phyloP scores from a whole-genome alignment of 2,797 vertebrate genomes.

The Todus mexicanus region DNA sequence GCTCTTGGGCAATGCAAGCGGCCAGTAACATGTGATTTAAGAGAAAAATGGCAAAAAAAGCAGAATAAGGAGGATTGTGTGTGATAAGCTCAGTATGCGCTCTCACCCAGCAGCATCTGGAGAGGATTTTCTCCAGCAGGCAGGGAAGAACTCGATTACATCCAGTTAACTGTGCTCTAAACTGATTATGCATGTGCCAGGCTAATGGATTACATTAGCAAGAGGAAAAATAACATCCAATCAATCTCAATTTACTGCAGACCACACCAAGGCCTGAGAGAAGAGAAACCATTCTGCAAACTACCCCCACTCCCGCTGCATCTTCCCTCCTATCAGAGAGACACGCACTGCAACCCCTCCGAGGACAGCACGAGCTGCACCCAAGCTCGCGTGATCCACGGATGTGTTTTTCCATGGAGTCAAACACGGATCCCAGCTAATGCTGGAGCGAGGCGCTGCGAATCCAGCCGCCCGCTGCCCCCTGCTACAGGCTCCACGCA shows the following conservation, averaged over 20 bases:
- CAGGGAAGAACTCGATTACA: slow-evolving; percentile 99
- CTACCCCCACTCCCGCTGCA: slow-evolving; percentile 54
- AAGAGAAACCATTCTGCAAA: slow-evolving; percentile 65
- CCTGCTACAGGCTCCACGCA: background rate
- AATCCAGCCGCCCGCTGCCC: background rate
- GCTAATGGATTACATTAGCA: slow-evolving; percentile 99
- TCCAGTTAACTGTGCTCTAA: slow-evolving; percentile 99
- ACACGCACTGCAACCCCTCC: background rate
- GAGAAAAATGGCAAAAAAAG: slow-evolving; percentile 32
- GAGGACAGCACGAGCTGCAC: background rate
- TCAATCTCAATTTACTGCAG: slow-evolving; percentile 99
- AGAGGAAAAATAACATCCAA: slow-evolving; percentile 99
- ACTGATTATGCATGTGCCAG: slow-evolving; percentile 99
- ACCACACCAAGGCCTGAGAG: slow-evolving; percentile 74
- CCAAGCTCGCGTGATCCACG: fast-evolving
- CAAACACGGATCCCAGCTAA: background rate
- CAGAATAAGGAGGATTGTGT: slow-evolving; percentile 59
- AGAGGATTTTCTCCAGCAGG: slow-evolving; percentile 98
- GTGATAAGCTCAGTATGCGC: slow-evolving; percentile 69
- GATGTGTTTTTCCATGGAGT: background rate
- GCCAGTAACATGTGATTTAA: background rate
- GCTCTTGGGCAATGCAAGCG: background rate
- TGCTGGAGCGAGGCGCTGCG: fast-evolving
- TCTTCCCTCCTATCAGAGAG: background rate
- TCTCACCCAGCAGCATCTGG: slow-evolving; percentile 89